Evolutionary conservation across 2,113 vertebrate species (phyloP).

Genomic region (Xyrauchen texanus): DNA sequence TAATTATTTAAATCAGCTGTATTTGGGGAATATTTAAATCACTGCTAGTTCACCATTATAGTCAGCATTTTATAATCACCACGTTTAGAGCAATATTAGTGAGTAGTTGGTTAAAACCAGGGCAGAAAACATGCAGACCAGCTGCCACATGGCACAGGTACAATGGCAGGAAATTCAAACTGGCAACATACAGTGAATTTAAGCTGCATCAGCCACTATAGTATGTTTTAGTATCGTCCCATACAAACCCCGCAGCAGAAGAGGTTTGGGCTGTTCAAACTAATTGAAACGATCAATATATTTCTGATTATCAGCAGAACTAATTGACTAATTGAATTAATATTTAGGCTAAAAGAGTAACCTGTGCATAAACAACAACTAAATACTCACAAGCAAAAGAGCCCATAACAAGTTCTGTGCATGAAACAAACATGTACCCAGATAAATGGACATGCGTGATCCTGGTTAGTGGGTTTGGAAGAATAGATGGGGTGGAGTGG

Average conservation of each 20-base stretch:
- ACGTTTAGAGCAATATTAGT: neutral
- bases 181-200: constrained; percentile 49
- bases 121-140: constrained; percentile 58
- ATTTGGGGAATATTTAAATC: too few relatives aligned
- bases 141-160: constrained; percentile 28
- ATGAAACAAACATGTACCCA: neutral
- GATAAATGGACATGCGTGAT: constrained; percentile 76
- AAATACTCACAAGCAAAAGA: neutral
- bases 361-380: neutral
- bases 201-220: constrained; percentile 44
- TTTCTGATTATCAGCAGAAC: too few relatives aligned
- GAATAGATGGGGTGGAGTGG: constrained; percentile 1
- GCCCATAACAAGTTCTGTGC: neutral
- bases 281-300: neutral
- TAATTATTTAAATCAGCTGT: too few relatives aligned
- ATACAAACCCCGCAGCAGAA: neutral
- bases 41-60: too few relatives aligned
- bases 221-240: constrained; percentile 37
- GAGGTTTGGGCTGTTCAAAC: too few relatives aligned
- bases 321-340: too few relatives aligned
- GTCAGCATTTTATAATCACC: too few relatives aligned
- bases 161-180: constrained; percentile 38
- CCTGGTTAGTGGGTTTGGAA: constrained; percentile 64
- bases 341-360: neutral
- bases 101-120: constrained; percentile 51